Percentiles rank a stretch among this genome's conserved stretches.
Conservation (phyloP, 1,140 invertebrate species). For the Palaemon carinicauda region DNA sequence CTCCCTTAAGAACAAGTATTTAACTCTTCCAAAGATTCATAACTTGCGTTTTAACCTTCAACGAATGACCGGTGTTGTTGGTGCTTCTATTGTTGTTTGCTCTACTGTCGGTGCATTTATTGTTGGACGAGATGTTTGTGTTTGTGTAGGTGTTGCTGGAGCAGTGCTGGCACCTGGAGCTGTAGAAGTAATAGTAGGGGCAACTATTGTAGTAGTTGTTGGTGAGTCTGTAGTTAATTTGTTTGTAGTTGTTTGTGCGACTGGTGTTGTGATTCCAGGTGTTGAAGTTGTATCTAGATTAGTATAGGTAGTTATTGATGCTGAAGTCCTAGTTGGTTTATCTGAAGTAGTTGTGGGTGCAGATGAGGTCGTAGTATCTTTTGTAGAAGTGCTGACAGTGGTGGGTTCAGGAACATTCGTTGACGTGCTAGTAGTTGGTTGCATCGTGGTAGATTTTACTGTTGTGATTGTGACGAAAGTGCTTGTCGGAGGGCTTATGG, state of each 20-base stretch:
- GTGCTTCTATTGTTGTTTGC: neutral
- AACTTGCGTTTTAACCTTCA: too few relatives aligned
- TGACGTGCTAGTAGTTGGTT: neutral
- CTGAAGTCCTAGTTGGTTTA: neutral
- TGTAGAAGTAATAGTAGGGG: too few relatives aligned
- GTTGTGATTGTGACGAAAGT: too few relatives aligned
- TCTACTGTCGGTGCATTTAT: too few relatives aligned
- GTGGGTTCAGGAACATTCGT: neutral
- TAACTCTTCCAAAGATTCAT: too few relatives aligned
- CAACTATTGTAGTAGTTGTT: neutral
- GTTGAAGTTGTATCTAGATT: neutral
- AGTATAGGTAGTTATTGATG: neutral
- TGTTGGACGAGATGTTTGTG: too few relatives aligned
- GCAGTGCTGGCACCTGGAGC: too few relatives aligned
- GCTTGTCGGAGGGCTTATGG: neutral
- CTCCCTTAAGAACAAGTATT: too few relatives aligned
- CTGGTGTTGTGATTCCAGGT: neutral
- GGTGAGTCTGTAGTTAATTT: neutral
- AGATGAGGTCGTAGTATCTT: neutral
- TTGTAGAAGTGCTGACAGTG: neutral
- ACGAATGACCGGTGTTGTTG: neutral
- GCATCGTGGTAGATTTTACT: neutral
- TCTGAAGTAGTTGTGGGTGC: neutral
- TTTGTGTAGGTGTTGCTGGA: too few relatives aligned
- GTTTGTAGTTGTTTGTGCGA: neutral